phyloP scores from a whole-genome alignment of 2,113 vertebrate species.

The Malurus cyaneus region DNA sequence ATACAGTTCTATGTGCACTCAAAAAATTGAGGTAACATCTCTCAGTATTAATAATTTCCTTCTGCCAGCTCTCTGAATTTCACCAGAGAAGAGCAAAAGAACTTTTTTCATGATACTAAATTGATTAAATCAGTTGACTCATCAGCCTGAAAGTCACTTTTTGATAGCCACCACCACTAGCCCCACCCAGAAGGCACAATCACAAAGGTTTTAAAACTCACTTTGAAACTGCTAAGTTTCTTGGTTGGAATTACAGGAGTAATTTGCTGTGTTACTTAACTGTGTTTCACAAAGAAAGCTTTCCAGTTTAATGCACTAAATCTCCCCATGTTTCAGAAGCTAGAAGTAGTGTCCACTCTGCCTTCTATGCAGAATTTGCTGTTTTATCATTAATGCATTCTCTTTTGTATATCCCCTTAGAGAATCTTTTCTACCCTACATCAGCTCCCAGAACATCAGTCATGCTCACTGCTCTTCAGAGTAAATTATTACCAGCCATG shows the following conservation, averaged over 20 bases:
- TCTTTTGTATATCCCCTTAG: not conserved
- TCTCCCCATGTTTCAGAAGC: not conserved
- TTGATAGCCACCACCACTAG: not conserved
- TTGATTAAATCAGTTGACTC: not conserved
- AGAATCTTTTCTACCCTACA: not conserved
- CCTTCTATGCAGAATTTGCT: not conserved
- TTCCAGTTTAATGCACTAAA: not conserved
- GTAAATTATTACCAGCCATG: not conserved
- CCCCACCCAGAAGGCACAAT: not conserved
- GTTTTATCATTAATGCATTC: not conserved
- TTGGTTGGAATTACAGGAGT: not conserved
- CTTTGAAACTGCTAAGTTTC: not conserved
- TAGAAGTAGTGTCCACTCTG: not conserved
- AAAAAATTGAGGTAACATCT: not conserved
- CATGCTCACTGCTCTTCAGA: not conserved
- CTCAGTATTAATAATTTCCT: not conserved
- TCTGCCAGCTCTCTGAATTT: not conserved
- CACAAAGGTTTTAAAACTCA: not conserved
- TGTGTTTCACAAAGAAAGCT: not conserved
- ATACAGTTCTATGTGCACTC: not conserved
- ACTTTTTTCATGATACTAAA: not conserved
- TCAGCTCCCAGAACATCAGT: not conserved
- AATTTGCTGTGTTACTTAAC: not conserved
- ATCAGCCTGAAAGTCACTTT: not conserved
- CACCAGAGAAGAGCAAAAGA: not conserved